Evolutionary conservation across 2,113 vertebrate genomes (phyloP).

Genomic region (Channa argus): DNA sequence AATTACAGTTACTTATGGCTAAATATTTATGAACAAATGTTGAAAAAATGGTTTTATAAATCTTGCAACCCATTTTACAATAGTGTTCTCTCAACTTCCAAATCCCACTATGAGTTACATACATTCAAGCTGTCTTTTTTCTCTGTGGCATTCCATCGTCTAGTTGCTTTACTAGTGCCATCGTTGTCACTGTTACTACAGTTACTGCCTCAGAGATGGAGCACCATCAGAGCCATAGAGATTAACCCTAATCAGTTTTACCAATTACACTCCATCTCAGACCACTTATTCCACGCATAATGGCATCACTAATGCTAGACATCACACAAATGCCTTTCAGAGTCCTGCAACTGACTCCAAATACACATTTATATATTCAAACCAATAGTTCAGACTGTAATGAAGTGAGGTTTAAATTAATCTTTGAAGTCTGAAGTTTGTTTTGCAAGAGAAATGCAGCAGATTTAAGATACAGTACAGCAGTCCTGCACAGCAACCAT

Average conservation of each 20-base stretch:
- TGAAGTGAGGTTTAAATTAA: conserved; percentile 62
- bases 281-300: conserved; percentile 78
- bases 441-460: conserved; percentile 31
- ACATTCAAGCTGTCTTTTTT: background rate
- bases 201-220: conserved; percentile 47
- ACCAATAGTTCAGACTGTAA: conserved; percentile 59
- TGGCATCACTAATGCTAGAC: conserved; percentile 71
- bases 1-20: conserved; percentile 40
- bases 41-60: conserved; percentile 22
- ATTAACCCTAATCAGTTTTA: conserved; percentile 78
- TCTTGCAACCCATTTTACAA: conserved; percentile 13
- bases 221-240: conserved; percentile 62
- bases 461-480: conserved; percentile 21
- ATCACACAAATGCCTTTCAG: conserved; percentile 73
- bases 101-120: background rate
- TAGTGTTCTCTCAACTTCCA: conserved; percentile 6
- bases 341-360: conserved; percentile 52
- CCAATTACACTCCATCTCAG: conserved; percentile 80
- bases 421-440: conserved; percentile 40
- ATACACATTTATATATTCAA: conserved; percentile 69
- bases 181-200: conserved; percentile 13
- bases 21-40: conserved; percentile 21
- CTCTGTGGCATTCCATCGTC: conserved; percentile 5
- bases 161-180: conserved; percentile 17
- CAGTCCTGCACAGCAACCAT: background rate